Evolutionary conservation across 1,140 invertebrate species (phyloP).

Genomic region (Argopecten irradians): DNA sequence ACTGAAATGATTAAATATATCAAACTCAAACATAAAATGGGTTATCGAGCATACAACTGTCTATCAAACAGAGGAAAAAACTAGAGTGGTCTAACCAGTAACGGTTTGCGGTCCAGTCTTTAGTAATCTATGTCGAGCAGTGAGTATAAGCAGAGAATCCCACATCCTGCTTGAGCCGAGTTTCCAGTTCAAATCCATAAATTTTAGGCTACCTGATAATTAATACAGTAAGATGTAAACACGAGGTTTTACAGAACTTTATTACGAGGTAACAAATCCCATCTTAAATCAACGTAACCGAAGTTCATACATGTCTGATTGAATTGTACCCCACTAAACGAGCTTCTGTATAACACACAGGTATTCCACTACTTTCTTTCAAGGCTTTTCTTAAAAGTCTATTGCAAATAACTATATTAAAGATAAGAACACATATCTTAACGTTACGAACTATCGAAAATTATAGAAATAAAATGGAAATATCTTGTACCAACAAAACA

Average conservation of each 20-base stretch:
- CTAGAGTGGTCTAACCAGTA: too few relatives aligned
- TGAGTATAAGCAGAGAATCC: conserved; percentile 81
- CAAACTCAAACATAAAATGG: too few relatives aligned
- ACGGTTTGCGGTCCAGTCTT: conserved; percentile 78
- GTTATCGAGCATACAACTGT: too few relatives aligned
- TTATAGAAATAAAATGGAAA: too few relatives aligned
- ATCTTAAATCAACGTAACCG: not conserved
- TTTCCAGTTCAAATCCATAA: conserved; percentile 80
- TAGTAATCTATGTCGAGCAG: conserved; percentile 77
- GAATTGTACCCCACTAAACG: not conserved
- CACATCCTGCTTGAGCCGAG: conserved; percentile 80
- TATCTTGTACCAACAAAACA: too few relatives aligned
- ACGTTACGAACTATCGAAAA: too few relatives aligned
- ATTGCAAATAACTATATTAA: not conserved
- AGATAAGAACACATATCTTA: not conserved
- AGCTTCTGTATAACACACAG: too few relatives aligned
- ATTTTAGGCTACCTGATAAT: conserved; percentile 88
- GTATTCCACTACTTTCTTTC: not conserved
- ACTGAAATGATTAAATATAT: too few relatives aligned
- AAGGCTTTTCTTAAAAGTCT: too few relatives aligned
- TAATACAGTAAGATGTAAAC: not conserved
- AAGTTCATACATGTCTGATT: too few relatives aligned
- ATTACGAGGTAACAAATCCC: not conserved
- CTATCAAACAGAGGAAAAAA: too few relatives aligned
- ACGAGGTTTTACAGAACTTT: too few relatives aligned